These are phyloP conservation scores for Egretta garzetta DNA, from an alignment of 2,113 vertebrate species.

Conservation along the genomic window DNA sequence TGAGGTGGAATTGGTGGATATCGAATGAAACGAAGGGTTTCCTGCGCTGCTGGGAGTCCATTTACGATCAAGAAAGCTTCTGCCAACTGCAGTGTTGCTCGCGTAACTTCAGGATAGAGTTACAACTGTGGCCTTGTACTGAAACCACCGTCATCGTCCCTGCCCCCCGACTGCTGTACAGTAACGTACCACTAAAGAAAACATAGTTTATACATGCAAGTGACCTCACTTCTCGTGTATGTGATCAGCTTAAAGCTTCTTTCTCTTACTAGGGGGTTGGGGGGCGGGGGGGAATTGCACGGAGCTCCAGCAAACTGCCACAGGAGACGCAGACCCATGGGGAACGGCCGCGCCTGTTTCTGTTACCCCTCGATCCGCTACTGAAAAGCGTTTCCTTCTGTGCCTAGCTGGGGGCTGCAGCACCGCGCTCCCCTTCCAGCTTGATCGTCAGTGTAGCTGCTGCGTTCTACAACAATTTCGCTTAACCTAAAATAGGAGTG, in stretches of 20 bases:
- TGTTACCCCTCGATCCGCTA: fast-evolving
- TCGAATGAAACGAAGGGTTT: conserved; percentile 78
- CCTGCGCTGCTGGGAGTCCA: neutral
- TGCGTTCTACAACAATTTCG: fast-evolving
- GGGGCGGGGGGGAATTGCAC: fast-evolving
- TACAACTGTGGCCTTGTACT: neutral
- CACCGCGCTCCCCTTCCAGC: fast-evolving
- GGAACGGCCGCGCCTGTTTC: fast-evolving
- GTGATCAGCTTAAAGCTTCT: fast-evolving
- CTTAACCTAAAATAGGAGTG: neutral
- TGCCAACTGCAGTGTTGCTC: neutral
- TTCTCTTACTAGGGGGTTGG: neutral
- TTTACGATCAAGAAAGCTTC: neutral
- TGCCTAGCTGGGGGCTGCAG: fast-evolving
- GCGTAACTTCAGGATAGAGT: neutral
- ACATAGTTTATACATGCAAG: neutral
- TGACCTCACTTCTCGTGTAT: neutral
- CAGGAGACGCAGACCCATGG: fast-evolving
- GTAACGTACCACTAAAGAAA: conserved; percentile 32
- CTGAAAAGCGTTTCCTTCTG: fast-evolving
- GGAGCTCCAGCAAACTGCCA: fast-evolving
- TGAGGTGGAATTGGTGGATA: conserved; percentile 91
- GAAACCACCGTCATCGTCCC: neutral
- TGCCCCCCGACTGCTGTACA: neutral
- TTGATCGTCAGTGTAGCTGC: no score